Base-by-base conservation (phyloP, 1,140 invertebrate genomes). In the Drosophila melanica region DNA sequence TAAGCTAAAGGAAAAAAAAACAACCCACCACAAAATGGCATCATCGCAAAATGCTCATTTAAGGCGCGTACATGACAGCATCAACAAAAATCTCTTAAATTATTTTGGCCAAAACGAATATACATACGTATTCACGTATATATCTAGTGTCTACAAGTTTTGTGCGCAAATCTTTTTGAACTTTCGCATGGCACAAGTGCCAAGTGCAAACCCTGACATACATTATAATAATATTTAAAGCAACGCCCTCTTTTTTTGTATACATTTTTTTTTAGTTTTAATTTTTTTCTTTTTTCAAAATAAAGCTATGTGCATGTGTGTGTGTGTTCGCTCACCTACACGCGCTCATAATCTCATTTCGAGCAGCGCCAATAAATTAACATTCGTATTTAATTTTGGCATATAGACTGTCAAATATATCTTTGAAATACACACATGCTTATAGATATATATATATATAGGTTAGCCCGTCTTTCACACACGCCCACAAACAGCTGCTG, bases 161-260 rank as follows among this genome's bases (percentile, higher is more conserved):
- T 81, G 75, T 87, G 79, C 66, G 78, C 81, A 76, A 87, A 87
- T 81, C 84, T 79, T 76, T 87, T 82, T 87, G 79, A 89, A 79
- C 79, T 87, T 87, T 87, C 82, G 81, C 70, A 75, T 76, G 67
- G 67, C 86, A 79, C 82, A 86, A 86, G 82, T 87, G 82, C 82
- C 82, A 86, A 86, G 82, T 76, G 72, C 82, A 82, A 89, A 77
- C 82, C 84, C 82, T 87, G 82, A 87, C 82, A 87, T 71, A 87
- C 82, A 87, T 87, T 75, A 80, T 80, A 80, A 80, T 80, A 80
- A 45, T 37, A 67, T 18, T 30, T 47, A 47, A 72, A 58, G 76
- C 76, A 73, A 87, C 82, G 82, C 82, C 82, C 82, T 81, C 82
- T 75, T 79, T 84, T 80, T 72, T 68, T 67, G 37, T 68, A 45